phyloP scores from a whole-genome alignment of 2,113 vertebrate genomes.

The Chinchilla lanigera region DNA sequence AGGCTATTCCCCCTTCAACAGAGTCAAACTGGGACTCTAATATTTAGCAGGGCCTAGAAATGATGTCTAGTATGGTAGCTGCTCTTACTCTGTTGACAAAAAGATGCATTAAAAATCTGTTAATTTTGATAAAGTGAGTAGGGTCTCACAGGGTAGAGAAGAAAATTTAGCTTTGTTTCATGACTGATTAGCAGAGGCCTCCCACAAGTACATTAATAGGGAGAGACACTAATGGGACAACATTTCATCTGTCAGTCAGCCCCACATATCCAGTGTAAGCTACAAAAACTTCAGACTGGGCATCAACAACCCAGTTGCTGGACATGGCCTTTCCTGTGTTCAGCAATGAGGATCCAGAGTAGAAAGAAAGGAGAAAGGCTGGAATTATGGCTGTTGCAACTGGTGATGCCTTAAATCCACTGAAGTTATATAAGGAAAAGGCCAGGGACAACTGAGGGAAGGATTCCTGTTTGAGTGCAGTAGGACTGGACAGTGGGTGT shows the following conservation, averaged over 20 bases:
- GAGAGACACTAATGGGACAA: background rate
- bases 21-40: background rate
- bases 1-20: background rate
- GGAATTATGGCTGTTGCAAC: too few relatives aligned
- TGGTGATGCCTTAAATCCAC: too few relatives aligned
- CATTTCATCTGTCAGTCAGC: background rate
- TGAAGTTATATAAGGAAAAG: too few relatives aligned
- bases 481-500: too few relatives aligned
- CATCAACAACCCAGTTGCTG: too few relatives aligned
- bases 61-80: background rate
- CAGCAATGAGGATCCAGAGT: too few relatives aligned
- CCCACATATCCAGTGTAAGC: background rate
- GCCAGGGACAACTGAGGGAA: too few relatives aligned
- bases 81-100: background rate
- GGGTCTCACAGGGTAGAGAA: background rate
- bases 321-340: too few relatives aligned
- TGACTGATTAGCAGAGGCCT: background rate
- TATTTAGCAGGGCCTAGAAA: background rate
- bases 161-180: background rate
- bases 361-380: too few relatives aligned
- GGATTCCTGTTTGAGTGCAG: too few relatives aligned
- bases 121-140: background rate
- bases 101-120: background rate
- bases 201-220: background rate
- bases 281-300: background rate